Evolutionary conservation across 2,888 invertebrate genomes (phyloP).

Genomic region (Dermolepida albohirtum): DNA sequence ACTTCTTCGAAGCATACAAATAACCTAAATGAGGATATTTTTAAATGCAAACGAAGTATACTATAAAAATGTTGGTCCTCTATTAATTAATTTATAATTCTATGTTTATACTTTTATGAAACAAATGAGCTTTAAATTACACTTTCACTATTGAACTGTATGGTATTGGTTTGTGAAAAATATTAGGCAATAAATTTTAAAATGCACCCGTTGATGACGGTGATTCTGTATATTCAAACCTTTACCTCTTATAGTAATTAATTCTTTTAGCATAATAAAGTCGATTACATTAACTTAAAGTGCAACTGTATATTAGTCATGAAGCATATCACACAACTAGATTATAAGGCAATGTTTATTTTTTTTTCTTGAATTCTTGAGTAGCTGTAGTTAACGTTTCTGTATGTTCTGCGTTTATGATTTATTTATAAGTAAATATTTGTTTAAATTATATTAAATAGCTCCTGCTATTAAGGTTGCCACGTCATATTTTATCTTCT

Average conservation of each 20-base stretch:
- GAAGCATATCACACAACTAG: slow-evolving; percentile 42
- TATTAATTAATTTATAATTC: too few species aligned
- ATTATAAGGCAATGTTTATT: slow-evolving; percentile 31
- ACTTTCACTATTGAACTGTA: too few species aligned
- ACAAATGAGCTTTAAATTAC: too few species aligned
- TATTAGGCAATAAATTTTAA: too few species aligned
- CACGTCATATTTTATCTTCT: slow-evolving; percentile 40
- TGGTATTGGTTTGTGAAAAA: too few species aligned
- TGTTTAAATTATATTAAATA: slow-evolving; percentile 23
- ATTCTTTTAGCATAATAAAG: slow-evolving; percentile 21
- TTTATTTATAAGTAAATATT: slow-evolving; percentile 32
- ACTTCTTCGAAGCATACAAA: too few species aligned
- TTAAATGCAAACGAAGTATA: too few species aligned
- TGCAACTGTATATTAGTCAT: slow-evolving; percentile 42
- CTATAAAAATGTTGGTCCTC: too few species aligned
- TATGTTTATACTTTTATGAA: too few species aligned
- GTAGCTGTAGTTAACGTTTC: slow-evolving; percentile 36
- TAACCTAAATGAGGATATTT: too few species aligned
- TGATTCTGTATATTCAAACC: too few species aligned
- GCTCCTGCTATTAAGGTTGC: slow-evolving; percentile 34
- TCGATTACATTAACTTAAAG: slow-evolving; percentile 28
- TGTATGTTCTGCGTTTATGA: slow-evolving; percentile 39
- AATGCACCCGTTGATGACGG: too few species aligned
- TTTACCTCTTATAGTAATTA: slow-evolving; percentile 17
- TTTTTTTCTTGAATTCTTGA: slow-evolving; percentile 35